A percentile compares a stretch with the other conserved stretches of the same genome.
Evolutionary conservation across 2,113 vertebrate species (phyloP).

Genomic region (Indicator indicator): DNA sequence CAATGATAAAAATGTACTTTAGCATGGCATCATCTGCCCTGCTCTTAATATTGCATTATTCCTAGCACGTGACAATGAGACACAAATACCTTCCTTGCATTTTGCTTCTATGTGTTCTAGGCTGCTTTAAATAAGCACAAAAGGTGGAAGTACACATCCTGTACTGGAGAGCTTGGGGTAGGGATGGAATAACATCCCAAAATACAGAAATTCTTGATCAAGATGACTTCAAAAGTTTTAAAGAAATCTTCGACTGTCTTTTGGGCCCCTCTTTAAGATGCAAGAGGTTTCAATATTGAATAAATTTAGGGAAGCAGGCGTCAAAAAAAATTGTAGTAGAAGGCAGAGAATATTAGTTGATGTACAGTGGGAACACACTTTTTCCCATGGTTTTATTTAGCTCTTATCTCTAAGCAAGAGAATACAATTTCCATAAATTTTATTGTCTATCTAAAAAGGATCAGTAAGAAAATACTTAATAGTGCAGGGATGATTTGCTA

Average conservation of each 20-base stretch:
- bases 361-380: not conserved
- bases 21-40: not conserved
- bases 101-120: not conserved
- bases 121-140: not conserved
- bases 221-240: not conserved
- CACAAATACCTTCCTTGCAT: not conserved
- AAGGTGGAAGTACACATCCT: not conserved
- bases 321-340: not conserved
- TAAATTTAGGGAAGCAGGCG: conserved; percentile 24
- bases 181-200: not conserved
- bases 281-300: not conserved
- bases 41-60: not conserved
- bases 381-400: not conserved
- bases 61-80: not conserved
- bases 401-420: not conserved
- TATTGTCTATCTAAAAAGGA: not conserved
- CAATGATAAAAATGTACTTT: not conserved
- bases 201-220: not conserved
- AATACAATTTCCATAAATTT: not conserved
- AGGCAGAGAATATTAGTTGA: not conserved
- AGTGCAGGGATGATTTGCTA: not conserved
- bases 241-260: not conserved
- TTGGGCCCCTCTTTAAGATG: not conserved
- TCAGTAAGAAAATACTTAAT: not conserved
- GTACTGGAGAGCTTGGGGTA: not conserved